These are phyloP conservation scores for Erpobdella octoculata DNA, from an alignment of 2,888 invertebrate species.

Conservation along the genomic window DNA sequence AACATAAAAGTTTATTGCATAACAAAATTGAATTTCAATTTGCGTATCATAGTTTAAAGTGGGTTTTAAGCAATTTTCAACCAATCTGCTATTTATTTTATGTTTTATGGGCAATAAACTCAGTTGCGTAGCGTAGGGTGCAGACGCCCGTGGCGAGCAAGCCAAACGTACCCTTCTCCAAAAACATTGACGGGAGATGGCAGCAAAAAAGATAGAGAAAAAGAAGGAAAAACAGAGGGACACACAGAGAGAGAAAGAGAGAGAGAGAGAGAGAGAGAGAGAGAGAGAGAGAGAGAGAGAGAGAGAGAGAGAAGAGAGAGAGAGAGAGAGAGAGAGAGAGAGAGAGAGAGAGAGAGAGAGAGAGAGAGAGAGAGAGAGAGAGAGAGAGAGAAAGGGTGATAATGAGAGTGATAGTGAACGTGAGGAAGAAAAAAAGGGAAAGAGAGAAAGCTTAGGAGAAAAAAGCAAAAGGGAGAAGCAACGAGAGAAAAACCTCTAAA, in stretches of 20 bases:
- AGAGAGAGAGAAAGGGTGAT: conserved; percentile 4
- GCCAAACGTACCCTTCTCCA: no score
- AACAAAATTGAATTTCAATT: no score
- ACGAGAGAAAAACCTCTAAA: no score
- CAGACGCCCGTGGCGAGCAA: not conserved
- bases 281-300: not conserved
- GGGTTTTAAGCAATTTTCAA: no score
- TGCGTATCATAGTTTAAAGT: no score
- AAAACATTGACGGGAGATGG: not conserved
- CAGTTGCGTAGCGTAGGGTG: no score
- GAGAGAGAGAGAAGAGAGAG: not conserved
- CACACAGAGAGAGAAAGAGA: not conserved
- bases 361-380: conserved; percentile 16
- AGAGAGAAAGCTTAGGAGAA: no score
- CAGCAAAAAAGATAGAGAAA: not conserved
- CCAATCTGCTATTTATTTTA: no score
- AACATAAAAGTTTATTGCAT: no score
- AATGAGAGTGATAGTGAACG: not conserved
- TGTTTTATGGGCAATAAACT: no score
- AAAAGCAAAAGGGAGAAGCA: no score
- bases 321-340: not conserved
- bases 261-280: not conserved
- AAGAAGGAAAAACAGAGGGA: not conserved
- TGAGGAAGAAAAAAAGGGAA: no score
- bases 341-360: not conserved